phyloP scores from a whole-genome alignment of 2,888 invertebrate species.

The Scaeva pyrastri region DNA sequence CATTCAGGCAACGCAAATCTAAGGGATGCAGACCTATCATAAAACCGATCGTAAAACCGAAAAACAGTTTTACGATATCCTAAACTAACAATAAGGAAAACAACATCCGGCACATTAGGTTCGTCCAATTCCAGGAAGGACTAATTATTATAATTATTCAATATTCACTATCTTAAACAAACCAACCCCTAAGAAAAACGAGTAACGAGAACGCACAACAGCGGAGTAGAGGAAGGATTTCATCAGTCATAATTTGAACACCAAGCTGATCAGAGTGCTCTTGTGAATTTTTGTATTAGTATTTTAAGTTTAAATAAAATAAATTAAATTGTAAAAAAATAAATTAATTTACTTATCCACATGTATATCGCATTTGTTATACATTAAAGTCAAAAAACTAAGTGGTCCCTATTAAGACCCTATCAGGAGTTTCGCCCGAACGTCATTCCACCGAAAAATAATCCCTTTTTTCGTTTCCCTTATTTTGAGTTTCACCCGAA shows the following conservation, averaged over 20 bases:
- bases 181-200: neutral
- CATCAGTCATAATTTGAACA: neutral
- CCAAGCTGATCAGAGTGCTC: neutral
- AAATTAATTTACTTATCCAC: neutral
- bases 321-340: neutral
- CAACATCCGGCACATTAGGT: slow-evolving; percentile 2
- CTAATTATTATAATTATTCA: slow-evolving; percentile 5
- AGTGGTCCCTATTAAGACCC: too few relatives aligned
- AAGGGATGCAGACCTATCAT: neutral
- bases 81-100: neutral
- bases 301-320: neutral
- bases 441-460: too few relatives aligned
- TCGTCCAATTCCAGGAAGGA: slow-evolving; percentile 3
- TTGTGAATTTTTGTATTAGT: neutral
- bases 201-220: neutral
- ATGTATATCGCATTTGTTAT: too few relatives aligned
- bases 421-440: too few relatives aligned
- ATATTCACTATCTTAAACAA: slow-evolving; percentile 3
- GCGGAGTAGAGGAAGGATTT: too few relatives aligned
- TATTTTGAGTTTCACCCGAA: too few relatives aligned
- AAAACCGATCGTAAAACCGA: neutral
- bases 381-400: too few relatives aligned
- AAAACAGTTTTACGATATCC: neutral
- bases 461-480: too few relatives aligned
- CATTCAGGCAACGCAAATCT: too few relatives aligned